Conservation (phyloP, 2,113 vertebrate genomes). For the Epinephelus cyanopodus region DNA sequence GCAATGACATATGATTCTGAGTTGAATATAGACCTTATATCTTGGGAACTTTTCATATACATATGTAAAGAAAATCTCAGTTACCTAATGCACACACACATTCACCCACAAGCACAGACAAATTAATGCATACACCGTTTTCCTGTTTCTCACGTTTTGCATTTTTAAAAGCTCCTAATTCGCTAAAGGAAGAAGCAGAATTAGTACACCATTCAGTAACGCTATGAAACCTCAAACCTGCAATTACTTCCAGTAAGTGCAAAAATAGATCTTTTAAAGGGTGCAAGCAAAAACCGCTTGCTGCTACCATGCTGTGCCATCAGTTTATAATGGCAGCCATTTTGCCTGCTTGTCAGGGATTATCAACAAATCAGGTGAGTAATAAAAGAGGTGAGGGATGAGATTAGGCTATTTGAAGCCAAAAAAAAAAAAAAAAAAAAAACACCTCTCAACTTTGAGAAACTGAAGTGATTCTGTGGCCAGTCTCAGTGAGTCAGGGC, state of each 20-base stretch:
- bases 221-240: constrained; percentile 35
- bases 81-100: background rate
- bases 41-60: background rate
- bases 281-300: constrained; percentile 20
- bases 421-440: background rate
- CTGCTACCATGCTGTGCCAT: constrained; percentile 42
- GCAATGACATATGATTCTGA: background rate
- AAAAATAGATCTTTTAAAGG: constrained; percentile 15
- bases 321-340: constrained; percentile 56
- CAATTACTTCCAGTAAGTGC: constrained; percentile 41
- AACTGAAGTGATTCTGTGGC: constrained; percentile 28
- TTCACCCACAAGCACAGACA: background rate
- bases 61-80: background rate
- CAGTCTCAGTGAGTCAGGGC: constrained; percentile 18
- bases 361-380: constrained; percentile 51
- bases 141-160: background rate
- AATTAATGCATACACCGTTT: background rate
- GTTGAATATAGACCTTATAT: background rate
- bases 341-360: constrained; percentile 41
- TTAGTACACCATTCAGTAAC: constrained; percentile 22
- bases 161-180: constrained; percentile 42
- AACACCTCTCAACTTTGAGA: constrained; percentile 37
- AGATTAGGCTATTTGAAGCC: constrained; percentile 42
- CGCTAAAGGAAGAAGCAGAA: constrained; percentile 18
- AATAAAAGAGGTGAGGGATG: constrained; percentile 41